phyloP scores from a whole-genome alignment of 2,888 invertebrate species.

The Idaea biselata region DNA sequence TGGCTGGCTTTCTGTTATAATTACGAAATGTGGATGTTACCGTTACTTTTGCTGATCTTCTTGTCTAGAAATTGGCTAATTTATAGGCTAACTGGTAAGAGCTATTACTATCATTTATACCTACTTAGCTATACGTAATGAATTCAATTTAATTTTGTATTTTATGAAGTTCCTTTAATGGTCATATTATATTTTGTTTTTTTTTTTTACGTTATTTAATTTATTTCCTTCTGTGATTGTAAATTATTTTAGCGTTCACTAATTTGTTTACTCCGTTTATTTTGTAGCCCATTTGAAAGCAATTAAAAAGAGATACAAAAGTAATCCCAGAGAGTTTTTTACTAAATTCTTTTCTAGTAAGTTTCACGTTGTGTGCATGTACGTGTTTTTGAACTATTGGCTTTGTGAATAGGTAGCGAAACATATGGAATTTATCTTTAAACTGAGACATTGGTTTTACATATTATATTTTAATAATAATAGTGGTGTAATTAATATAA shows the following conservation, averaged over 20 bases:
- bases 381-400: neutral
- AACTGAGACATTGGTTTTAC: too few species aligned
- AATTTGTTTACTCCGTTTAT: slow-evolving; percentile 18
- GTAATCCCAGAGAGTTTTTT: slow-evolving; percentile 49
- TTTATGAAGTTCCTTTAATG: slow-evolving; percentile 4
- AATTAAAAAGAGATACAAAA: slow-evolving; percentile 42
- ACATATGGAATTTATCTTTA: neutral
- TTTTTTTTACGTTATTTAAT: slow-evolving; percentile 12
- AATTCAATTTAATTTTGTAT: neutral
- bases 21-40: slow-evolving; percentile 97
- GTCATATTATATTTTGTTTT: slow-evolving; percentile 11
- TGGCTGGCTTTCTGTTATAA: slow-evolving; percentile 95
- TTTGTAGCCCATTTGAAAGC: slow-evolving; percentile 60
- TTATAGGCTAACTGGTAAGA: slow-evolving; percentile 70
- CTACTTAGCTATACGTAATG: too few species aligned
- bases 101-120: too few species aligned
- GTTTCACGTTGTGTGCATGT: slow-evolving; percentile 39
- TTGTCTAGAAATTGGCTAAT: slow-evolving; percentile 83
- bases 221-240: slow-evolving; percentile 16
- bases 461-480: too few species aligned
- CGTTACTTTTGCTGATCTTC: slow-evolving; percentile 88
- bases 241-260: slow-evolving; percentile 18
- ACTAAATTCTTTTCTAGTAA: slow-evolving; percentile 57
- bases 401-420: slow-evolving; percentile 6
- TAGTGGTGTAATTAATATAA: too few species aligned